Evolutionary conservation across 2,797 vertebrate genomes (phyloP).

Genomic region (Phrynocephalus forsythii): DNA sequence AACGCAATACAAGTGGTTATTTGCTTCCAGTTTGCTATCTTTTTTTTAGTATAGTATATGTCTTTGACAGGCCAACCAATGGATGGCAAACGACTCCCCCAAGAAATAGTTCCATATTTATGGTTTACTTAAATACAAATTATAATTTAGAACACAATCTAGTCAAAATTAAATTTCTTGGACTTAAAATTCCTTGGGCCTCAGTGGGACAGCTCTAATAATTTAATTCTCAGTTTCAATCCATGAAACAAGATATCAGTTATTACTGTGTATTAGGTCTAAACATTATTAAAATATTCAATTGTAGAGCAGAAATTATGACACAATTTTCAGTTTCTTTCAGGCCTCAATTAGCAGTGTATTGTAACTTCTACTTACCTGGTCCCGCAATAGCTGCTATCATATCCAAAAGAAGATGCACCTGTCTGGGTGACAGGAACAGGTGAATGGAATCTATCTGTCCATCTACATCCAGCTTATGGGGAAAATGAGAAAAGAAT

Average conservation of each 20-base stretch:
- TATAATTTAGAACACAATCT: not conserved
- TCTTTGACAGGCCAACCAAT: not conserved
- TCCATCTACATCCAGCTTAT: conserved; percentile 92
- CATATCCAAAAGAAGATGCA: conserved; percentile 94
- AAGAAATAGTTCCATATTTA: not conserved
- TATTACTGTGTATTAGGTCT: not conserved
- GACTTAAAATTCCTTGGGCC: not conserved
- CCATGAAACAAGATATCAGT: not conserved
- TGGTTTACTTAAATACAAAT: not conserved
- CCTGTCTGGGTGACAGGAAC: conserved; percentile 94
- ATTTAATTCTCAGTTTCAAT: not conserved
- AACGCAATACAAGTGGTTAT: no score
- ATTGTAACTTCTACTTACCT: conserved; percentile 78
- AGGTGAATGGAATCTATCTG: conserved; percentile 91
- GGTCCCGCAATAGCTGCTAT: conserved; percentile 90
- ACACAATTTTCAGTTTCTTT: not conserved
- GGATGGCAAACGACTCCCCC: not conserved
- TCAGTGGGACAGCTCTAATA: not conserved
- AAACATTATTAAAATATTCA: not conserved
- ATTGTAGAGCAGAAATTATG: not conserved
- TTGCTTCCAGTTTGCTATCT: no score
- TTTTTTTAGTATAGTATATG: not conserved
- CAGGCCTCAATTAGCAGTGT: conserved; percentile 9
- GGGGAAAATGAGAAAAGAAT: conserved; percentile 29
- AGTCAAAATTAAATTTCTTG: not conserved